Base-by-base conservation (phyloP, 2,888 invertebrate species). In the Entomobrya proxima region DNA sequence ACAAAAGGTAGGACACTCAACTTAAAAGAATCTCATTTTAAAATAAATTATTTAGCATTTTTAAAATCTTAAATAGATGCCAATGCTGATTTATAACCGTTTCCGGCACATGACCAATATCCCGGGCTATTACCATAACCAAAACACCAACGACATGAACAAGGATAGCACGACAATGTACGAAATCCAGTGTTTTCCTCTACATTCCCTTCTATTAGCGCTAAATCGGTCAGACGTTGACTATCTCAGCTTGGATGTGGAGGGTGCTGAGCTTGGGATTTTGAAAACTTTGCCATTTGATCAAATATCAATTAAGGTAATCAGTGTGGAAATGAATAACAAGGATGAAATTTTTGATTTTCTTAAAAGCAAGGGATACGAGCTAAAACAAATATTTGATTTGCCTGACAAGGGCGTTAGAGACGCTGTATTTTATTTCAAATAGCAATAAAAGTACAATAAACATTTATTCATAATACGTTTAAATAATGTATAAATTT, bases 301-400 rank as follows among this genome's bases (percentile, higher is more conserved):
- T 52, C 6, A 52, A 52, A 18, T 52, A 5, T 52, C 52, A 15
- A 52, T 52, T 11, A 52, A n/a, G 52, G 52, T 52, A 52, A 52
- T 52, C n/a, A 52, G 52, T n/a, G 52, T 52, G 52, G 52, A 52
- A 52, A 52, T 52, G 52, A 52, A 52, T n/a, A 52, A 52, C 52
- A 6, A 52, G n/a, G n/a, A 6, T 11, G 52, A n/a, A 4, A 18
- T 52, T 5, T 5, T 52, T n/a, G n/a, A 52, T n/a, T 52, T n/a
- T 52, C 18, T 52, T 7, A n/a, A 6, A 11, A 11, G 9, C 52
- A 15, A 52, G 18, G 52, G 52, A 6, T 52, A 52, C 52, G 9
- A n/a, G n/a, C 18, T 52, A 5, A 5, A 52, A 4, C 9, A n/a
- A 11, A 52, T n/a, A n/a, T 52, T 11, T 18, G 52, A 52, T 52